Evolutionary conservation across 2,113 vertebrate species (phyloP), one percentile per base, ranked within the genome.

Genomic region (Aplodontia rufa): DNA sequence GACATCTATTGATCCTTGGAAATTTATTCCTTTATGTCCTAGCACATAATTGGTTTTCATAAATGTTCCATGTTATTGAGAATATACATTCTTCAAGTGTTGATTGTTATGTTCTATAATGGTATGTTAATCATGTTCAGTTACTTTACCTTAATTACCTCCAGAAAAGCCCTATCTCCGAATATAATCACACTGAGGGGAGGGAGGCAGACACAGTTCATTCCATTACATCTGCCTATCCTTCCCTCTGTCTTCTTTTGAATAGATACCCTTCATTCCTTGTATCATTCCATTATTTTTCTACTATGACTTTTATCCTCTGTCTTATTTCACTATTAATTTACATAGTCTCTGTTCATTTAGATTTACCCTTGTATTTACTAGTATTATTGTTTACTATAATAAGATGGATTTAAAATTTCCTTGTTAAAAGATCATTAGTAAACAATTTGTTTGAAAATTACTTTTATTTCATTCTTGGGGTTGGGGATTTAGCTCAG

Each of bases 401-500:
- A 58, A 11, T 32, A 58, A 58, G 72, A 45, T 45, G 20, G 37
- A 35, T 74, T 87, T 47, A 76, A 32, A 62, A 75, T 75, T 88
- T 88, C 86, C 86, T 74, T 87, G 58, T 37, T 74, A 71, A n/a
- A n/a, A n/a, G n/a, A n/a, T n/a, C n/a, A n/a, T n/a, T 42, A 72
- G 51, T 58, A 42, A 42, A 40, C 28, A 14, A 30, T 85, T 69
- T 69, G 24, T 86, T 86, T 37, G 42, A 51, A 85, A 68, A 37
- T 85, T 51, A 68, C 45, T 68, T 64, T n/a, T 51, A 12, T 11
- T n/a, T n/a, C n/a, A n/a, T n/a, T n/a, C n/a, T n/a, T n/a, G n/a
- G n/a, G n/a, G n/a, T n/a, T n/a, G n/a, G n/a, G n/a, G n/a, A n/a
- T n/a, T n/a, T n/a, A n/a, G n/a, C n/a, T n/a, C n/a, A n/a, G n/a